Percentiles rank a stretch among this genome's conserved stretches.
phyloP scores from a whole-genome alignment of 2,888 invertebrate species.

The Euplexia lucipara region DNA sequence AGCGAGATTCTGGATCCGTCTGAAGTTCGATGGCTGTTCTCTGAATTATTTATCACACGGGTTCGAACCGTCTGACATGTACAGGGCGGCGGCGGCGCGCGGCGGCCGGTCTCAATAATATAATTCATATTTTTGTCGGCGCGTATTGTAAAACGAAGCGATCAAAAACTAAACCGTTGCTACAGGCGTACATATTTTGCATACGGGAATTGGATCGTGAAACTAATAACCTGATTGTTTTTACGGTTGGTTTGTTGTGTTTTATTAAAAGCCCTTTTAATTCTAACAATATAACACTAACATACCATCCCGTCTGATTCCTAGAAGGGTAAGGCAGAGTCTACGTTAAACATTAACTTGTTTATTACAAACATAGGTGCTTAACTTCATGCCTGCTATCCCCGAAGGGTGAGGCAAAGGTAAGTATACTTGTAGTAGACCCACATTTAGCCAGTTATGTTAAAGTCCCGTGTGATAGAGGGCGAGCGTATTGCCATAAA shows the following conservation, averaged over 20 bases:
- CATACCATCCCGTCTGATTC: background rate
- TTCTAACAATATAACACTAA: background rate
- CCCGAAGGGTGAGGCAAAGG: too few relatives aligned
- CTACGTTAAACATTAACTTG: too few relatives aligned
- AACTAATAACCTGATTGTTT: conserved; percentile 19
- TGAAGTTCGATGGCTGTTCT: conserved; percentile 53
- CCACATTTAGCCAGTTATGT: too few relatives aligned
- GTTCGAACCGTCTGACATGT: conserved; percentile 40
- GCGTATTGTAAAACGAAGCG: conserved; percentile 1
- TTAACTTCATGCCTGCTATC: too few relatives aligned
- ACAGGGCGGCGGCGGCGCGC: conserved; percentile 10
- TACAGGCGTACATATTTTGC: conserved; percentile 27
- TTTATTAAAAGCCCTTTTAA: background rate
- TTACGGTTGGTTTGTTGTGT: conserved; percentile 3
- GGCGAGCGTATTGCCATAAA: too few relatives aligned
- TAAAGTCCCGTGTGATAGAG: too few relatives aligned
- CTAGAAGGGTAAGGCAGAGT: background rate
- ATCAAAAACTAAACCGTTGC: conserved; percentile 13
- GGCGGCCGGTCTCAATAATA: conserved; percentile 44
- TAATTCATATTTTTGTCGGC: conserved; percentile 44
- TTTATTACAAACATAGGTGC: too few relatives aligned
- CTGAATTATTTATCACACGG: conserved; percentile 65
- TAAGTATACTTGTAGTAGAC: too few relatives aligned
- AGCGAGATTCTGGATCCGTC: conserved; percentile 52
- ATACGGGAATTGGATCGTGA: conserved; percentile 27